Evolutionary conservation across 2,797 vertebrate genomes (phyloP).

Genomic region (Cirrhinus molitorella): DNA sequence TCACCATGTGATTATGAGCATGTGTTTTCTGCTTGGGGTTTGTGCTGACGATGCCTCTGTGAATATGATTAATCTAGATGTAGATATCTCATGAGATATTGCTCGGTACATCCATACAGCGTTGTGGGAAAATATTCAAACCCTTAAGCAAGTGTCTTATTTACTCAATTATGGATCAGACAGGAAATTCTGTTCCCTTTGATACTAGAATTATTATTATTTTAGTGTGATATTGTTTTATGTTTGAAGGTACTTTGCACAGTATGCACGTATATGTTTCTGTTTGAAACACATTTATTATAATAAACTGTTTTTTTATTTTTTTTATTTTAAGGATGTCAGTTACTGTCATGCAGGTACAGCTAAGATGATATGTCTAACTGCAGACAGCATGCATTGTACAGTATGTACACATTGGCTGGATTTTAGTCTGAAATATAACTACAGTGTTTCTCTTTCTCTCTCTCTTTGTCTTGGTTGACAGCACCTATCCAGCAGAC

Average conservation of each 20-base stretch:
- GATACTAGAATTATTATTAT: background rate
- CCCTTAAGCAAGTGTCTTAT: slow-evolving; percentile 16
- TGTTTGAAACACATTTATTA: background rate
- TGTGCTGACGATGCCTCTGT: slow-evolving; percentile 43
- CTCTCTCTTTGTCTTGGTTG: slow-evolving; percentile 53
- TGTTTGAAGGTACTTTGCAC: background rate
- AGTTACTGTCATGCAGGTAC: background rate
- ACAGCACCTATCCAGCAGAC: slow-evolving; percentile 97
- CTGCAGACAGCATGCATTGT: background rate
- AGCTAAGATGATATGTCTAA: background rate
- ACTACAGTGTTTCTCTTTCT: background rate
- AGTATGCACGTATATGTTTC: background rate
- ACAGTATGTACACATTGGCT: background rate
- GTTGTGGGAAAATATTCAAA: background rate
- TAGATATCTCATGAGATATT: slow-evolving; percentile 26
- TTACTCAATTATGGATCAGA: slow-evolving; percentile 9
- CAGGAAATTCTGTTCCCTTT: background rate
- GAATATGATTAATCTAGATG: slow-evolving; percentile 29
- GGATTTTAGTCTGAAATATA: background rate
- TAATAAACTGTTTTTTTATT: background rate
- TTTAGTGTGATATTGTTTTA: background rate
- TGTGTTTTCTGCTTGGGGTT: slow-evolving; percentile 29
- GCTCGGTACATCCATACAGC: slow-evolving; percentile 8
- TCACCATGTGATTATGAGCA: slow-evolving; percentile 26
- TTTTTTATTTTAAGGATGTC: background rate